Base-by-base conservation (phyloP, 2,113 vertebrate genomes). In the Myotis lucifugus region DNA sequence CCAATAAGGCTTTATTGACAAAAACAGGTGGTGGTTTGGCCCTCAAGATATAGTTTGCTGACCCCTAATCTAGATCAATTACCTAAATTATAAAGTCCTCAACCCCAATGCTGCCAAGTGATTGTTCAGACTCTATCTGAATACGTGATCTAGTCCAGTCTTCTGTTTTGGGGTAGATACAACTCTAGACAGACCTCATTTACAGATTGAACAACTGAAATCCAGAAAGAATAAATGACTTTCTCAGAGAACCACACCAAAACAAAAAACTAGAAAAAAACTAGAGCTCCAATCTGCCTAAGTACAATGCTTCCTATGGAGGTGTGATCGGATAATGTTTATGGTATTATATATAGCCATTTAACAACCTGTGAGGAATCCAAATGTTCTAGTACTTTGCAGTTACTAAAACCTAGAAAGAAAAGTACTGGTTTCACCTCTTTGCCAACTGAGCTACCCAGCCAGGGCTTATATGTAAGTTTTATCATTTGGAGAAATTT, bases 371-470 rank as follows among this genome's bases (percentile, higher is more conserved):
- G 13, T 46, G 37, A 90, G 4, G 17, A 61, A 91, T 23, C 77
- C 52, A 93, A 95, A 95, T 85, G 27, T 78, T 85, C 84, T 93
- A 73, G n/a, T 29, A 91, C 64, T 92, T 23, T 67, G 17, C 54
- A 96, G 32, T 85, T 85, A 85, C 23, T 91, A 69, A 95, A 91
- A 89, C 42, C 69, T 86, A 48, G 61, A 85, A 93, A 90, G 52
- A 59, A 92, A 83, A 69, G 29, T 54, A 77, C 2, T 89, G 40
- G 3, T 85, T 76, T 85, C 78, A 76, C 13, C 5, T 32, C 59
- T 61, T 61, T 61, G 59, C 64, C 64, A n/a, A 17, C 29, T 67
- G 7, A 67, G 64, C 32, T 67, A 67, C 32, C 64, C 14, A n/a
- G 64, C 6, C 32, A 67, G 14, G 29, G 6, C 64, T 88, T 73